phyloP scores from a whole-genome alignment of 2,113 vertebrate species.

The Rallus limicola region DNA sequence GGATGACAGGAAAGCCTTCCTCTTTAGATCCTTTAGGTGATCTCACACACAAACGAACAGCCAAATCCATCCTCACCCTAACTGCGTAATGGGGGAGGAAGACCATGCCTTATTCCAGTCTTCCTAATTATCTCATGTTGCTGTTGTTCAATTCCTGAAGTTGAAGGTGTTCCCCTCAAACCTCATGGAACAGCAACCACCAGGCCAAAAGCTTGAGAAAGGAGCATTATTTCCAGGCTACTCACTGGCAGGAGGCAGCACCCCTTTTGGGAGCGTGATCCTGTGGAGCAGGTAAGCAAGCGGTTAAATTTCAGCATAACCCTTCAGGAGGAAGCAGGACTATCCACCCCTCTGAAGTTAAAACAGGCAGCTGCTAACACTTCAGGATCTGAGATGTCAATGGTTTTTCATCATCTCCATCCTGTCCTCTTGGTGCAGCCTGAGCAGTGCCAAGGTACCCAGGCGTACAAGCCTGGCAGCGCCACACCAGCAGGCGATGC shows the following conservation, averaged over 20 bases:
- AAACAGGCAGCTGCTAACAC: not conserved
- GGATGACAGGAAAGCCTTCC: not conserved
- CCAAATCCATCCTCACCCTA: not conserved
- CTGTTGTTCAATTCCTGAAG: not conserved
- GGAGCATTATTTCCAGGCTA: not conserved
- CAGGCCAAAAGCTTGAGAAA: not conserved
- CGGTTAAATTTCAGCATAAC: not conserved
- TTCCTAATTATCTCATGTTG: not conserved
- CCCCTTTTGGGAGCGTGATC: not conserved
- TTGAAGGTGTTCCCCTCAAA: not conserved
- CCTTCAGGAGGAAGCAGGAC: not conserved
- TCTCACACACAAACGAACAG: not conserved
- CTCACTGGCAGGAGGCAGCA: not conserved
- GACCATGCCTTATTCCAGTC: not conserved
- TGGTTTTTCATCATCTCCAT: not conserved
- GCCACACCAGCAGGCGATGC: not conserved
- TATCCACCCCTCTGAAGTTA: not conserved
- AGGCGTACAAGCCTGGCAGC: not conserved
- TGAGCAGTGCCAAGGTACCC: not conserved
- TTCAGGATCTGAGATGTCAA: not conserved
- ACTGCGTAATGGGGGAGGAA: rapidly evolving
- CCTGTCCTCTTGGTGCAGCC: not conserved
- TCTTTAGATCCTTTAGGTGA: not conserved
- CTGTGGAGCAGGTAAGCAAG: not conserved
- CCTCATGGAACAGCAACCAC: not conserved